Evolutionary conservation across 2,888 invertebrate species (phyloP).

Genomic region (Lithophane leautieri): DNA sequence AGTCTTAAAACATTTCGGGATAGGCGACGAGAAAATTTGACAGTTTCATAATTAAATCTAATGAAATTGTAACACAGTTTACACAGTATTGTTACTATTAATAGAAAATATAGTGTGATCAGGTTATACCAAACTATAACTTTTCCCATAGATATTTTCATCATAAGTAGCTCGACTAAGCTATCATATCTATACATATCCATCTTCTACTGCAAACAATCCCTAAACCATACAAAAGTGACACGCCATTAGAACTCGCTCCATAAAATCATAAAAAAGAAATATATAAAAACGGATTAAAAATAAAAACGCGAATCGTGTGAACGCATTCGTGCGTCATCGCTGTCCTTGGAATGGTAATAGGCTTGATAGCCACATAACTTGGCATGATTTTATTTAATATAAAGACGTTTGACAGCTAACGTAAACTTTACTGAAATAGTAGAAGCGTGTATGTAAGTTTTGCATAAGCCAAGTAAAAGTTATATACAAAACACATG

Average conservation of each 20-base stretch:
- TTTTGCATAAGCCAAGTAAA: not conserved
- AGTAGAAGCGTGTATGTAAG: not conserved
- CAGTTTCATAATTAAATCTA: not conserved
- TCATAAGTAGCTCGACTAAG: too few species aligned
- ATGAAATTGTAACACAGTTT: not conserved
- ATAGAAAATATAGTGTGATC: not conserved
- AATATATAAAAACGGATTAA: slow-evolving; percentile 25
- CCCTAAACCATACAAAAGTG: not conserved
- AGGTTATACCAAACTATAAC: not conserved
- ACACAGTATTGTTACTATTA: not conserved
- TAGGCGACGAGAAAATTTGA: too few species aligned
- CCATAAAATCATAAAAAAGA: slow-evolving; percentile 9
- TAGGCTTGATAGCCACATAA: slow-evolving; percentile 18
- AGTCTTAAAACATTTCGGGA: too few species aligned
- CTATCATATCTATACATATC: too few species aligned
- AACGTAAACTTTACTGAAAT: not conserved
- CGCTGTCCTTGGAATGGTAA: slow-evolving; percentile 46
- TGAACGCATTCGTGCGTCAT: slow-evolving; percentile 57
- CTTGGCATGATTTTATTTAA: not conserved
- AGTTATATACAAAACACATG: not conserved
- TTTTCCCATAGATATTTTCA: not conserved
- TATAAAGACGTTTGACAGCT: not conserved
- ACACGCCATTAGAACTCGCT: not conserved
- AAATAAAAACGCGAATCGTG: slow-evolving; percentile 28
- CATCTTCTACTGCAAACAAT: not conserved